These are phyloP conservation scores for Sinodicranocentrus sp. DNA, from an alignment of 2,888 invertebrate genomes.

Conservation along the genomic window DNA sequence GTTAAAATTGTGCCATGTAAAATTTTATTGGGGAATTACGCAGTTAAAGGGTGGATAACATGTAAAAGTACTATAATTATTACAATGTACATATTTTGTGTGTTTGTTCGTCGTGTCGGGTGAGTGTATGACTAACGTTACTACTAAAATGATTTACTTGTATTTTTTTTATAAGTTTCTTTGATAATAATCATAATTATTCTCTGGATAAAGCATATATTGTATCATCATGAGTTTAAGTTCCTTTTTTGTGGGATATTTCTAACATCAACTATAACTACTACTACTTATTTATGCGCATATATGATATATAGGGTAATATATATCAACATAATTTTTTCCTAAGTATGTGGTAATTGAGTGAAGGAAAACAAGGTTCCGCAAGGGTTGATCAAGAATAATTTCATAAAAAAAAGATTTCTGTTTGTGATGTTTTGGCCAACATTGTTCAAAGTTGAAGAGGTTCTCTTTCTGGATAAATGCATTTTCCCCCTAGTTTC, in stretches of 20 bases:
- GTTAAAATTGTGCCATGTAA: no score
- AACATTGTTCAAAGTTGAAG: constrained; percentile 24
- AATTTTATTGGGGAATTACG: no score
- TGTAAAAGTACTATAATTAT: background rate
- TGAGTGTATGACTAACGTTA: no score
- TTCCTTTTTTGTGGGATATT: constrained; percentile 58
- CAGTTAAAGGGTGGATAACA: no score
- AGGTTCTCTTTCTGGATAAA: constrained; percentile 19
- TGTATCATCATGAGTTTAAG: constrained; percentile 69
- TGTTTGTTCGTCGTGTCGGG: background rate
- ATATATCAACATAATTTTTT: background rate
- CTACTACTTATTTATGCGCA: constrained; percentile 5
- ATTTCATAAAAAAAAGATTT: constrained; percentile 19
- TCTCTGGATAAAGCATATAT: constrained; percentile 67
- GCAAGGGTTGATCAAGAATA: background rate
- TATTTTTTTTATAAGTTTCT: constrained; percentile 1
- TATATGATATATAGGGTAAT: no score
- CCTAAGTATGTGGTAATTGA: background rate
- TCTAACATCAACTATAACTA: background rate
- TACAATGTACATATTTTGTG: background rate
- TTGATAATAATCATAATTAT: constrained; percentile 38
- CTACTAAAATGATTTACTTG: no score
- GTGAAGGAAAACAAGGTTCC: background rate
- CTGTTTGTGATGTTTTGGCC: constrained; percentile 43
- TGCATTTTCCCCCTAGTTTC: constrained; percentile 18